These are phyloP conservation scores for Masnerella sp. DNA, from an alignment of 2,888 invertebrate species.

Conservation along the genomic window DNA sequence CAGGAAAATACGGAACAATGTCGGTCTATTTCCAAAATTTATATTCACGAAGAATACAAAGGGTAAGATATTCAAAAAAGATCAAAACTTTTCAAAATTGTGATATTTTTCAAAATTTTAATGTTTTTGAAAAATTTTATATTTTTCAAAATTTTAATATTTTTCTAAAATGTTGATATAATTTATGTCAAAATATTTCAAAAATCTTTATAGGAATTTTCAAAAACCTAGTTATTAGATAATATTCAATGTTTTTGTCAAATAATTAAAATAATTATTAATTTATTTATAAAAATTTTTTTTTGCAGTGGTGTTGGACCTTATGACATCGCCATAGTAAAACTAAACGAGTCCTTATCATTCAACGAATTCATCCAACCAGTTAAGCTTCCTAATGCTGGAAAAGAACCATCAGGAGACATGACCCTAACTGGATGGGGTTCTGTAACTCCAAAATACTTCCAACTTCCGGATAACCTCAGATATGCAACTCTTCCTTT, in stretches of 20 bases:
- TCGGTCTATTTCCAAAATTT: not conserved
- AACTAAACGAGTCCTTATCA: constrained; percentile 70
- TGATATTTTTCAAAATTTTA: not conserved
- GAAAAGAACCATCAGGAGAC: constrained; percentile 66
- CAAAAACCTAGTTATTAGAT: not conserved
- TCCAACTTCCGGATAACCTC: constrained; percentile 65
- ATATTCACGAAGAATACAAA: constrained; percentile 38
- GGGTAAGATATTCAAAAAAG: constrained; percentile 22
- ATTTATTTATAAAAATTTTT: too few species aligned
- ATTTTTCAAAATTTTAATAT: not conserved
- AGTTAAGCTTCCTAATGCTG: constrained; percentile 72
- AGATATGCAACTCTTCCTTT: constrained; percentile 67
- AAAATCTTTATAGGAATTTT: constrained; percentile 3
- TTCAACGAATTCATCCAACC: constrained; percentile 72
- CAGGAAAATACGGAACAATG: constrained; percentile 14
- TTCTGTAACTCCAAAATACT: constrained; percentile 66
- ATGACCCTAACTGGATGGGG: constrained; percentile 79
- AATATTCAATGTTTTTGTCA: too few species aligned
- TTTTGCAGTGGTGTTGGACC: constrained; percentile 69
- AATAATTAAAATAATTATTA: too few species aligned
- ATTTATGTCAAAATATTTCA: not conserved
- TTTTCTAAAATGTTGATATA: not conserved
- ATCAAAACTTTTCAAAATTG: not conserved
- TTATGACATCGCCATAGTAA: constrained; percentile 79
- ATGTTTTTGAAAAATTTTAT: not conserved